A percentile compares a stretch with the other conserved stretches of the same genome.
phyloP scores from a whole-genome alignment of 2,888 invertebrate genomes.

The Sussaba pulchella region DNA sequence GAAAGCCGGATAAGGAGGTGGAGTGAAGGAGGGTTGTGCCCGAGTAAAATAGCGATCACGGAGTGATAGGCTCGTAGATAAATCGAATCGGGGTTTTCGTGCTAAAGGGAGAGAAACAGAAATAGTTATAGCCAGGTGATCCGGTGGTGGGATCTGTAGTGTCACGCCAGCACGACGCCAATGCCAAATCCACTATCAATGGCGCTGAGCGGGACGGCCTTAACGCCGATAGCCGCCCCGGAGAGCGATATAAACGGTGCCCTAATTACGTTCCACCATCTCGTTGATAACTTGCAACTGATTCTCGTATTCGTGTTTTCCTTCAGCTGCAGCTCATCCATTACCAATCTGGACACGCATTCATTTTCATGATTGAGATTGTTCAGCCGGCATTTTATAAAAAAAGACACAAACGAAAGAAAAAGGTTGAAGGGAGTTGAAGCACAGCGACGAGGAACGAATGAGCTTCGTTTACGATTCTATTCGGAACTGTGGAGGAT shows the following conservation, averaged over 20 bases:
- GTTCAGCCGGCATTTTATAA: neutral
- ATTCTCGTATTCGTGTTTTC: constrained; percentile 18
- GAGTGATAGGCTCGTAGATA: constrained; percentile 16
- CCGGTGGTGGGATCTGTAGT: constrained; percentile 29
- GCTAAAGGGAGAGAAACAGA: constrained; percentile 24
- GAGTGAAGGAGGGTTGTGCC: neutral
- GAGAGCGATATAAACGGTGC: constrained; percentile 65
- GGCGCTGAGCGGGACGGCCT: constrained; percentile 62
- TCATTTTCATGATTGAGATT: neutral
- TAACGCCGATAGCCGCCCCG: constrained; percentile 44
- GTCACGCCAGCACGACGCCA: constrained; percentile 38
- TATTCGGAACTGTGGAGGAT: neutral
- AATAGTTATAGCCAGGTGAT: constrained; percentile 24
- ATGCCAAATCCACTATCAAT: constrained; percentile 66
- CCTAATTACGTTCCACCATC: constrained; percentile 63
- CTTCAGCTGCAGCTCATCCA: constrained; percentile 12
- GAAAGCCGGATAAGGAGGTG: neutral
- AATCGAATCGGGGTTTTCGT: constrained; percentile 54
- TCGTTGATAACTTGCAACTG: constrained; percentile 36
- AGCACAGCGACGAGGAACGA: neutral
- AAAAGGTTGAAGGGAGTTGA: neutral
- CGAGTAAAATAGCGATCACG: constrained; percentile 14
- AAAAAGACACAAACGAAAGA: neutral
- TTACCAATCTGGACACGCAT: constrained; percentile 2
- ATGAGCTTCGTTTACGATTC: neutral